phyloP scores from a whole-genome alignment of 2,888 invertebrate species.

The Stomorhina lunata region DNA sequence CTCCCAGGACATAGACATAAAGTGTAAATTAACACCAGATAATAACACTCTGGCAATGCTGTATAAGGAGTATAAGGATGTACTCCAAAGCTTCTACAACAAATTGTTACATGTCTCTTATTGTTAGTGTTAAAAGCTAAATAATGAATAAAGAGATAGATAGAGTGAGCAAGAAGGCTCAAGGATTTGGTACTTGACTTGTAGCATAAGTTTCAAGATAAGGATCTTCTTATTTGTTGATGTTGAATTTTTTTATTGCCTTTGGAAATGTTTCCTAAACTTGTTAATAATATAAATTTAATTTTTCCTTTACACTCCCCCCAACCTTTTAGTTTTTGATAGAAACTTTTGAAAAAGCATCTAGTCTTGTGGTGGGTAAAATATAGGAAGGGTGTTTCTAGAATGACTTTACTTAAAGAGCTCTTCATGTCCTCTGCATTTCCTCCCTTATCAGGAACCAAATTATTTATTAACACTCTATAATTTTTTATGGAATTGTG shows the following conservation, averaged over 20 bases:
- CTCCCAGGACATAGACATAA: slow-evolving; percentile 15
- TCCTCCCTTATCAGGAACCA: slow-evolving; percentile 45
- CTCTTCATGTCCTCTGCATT: neutral
- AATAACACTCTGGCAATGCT: neutral
- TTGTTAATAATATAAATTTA: slow-evolving; percentile 30
- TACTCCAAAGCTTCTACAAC: neutral
- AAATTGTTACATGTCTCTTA: slow-evolving; percentile 15
- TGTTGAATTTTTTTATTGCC: slow-evolving; percentile 35
- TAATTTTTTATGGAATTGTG: slow-evolving; percentile 57
- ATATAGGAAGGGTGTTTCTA: slow-evolving; percentile 3
- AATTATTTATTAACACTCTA: slow-evolving; percentile 60
- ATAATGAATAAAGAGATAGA: no score
- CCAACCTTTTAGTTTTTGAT: neutral
- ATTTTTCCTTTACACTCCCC: slow-evolving; percentile 36
- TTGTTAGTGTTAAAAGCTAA: slow-evolving; percentile 1
- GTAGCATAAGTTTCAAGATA: slow-evolving; percentile 48
- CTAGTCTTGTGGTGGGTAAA: no score
- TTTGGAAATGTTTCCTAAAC: slow-evolving; percentile 7
- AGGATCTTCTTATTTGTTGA: slow-evolving; percentile 6
- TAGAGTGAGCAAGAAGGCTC: neutral
- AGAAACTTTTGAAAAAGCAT: no score
- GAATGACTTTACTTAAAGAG: neutral
- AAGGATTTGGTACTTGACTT: slow-evolving; percentile 36
- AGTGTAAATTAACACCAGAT: slow-evolving; percentile 41
- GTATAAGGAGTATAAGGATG: no score